These are phyloP conservation scores for Nomada hirtipes DNA, from an alignment of 2,888 invertebrate genomes.

Conservation along the genomic window DNA sequence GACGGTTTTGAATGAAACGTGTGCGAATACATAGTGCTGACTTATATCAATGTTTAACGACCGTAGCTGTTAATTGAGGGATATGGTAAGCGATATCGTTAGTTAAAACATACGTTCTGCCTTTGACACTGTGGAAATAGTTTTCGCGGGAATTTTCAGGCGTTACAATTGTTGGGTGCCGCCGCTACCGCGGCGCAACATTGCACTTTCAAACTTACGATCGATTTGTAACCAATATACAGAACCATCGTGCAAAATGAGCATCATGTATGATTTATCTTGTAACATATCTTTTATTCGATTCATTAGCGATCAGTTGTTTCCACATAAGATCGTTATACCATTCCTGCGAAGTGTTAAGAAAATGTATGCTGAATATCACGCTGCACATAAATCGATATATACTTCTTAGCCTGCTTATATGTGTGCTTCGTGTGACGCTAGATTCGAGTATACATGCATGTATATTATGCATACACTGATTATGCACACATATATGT, in stretches of 20 bases:
- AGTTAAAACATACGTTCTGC: conserved; percentile 24
- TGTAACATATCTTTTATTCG: conserved; percentile 17
- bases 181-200: conserved; percentile 69
- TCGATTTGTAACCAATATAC: conserved; percentile 57
- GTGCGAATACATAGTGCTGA: conserved; percentile 52
- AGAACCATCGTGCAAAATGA: conserved; percentile 18
- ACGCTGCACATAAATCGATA: conserved; percentile 75
- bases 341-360: conserved; percentile 58
- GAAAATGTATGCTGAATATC: conserved; percentile 47
- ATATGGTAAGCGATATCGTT: conserved; percentile 75
- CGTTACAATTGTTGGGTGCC: conserved; percentile 67
- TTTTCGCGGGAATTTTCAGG: conserved; percentile 78
- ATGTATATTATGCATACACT: not conserved
- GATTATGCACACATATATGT: not conserved
- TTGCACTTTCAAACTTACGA: conserved; percentile 67
- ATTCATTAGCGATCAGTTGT: not conserved
- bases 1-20: conserved; percentile 71
- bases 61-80: conserved; percentile 62
- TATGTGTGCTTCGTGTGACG: conserved; percentile 4
- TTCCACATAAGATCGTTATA: not conserved
- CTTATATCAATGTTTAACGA: conserved; percentile 56
- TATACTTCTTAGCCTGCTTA: conserved; percentile 40
- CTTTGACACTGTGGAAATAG: conserved; percentile 45
- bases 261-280: conserved; percentile 27
- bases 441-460: conserved; percentile 12